phyloP scores from a whole-genome alignment of 2,113 vertebrate genomes.

The Rynchops niger region DNA sequence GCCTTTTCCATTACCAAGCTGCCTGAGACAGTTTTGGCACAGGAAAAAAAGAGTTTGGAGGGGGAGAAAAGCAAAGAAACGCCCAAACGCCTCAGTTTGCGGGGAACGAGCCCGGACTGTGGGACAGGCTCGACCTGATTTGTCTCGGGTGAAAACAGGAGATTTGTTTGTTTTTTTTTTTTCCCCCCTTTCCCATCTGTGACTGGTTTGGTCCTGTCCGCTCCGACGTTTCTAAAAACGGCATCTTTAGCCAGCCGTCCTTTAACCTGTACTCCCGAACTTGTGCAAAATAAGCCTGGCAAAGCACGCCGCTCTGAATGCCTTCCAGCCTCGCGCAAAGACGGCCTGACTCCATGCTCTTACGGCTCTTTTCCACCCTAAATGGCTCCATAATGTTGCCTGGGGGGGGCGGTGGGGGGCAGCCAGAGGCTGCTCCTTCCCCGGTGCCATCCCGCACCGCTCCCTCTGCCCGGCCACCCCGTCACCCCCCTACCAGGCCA shows the following conservation, averaged over 20 bases:
- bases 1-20: background rate
- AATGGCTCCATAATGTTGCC: rapidly evolving
- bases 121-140: background rate
- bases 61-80: background rate
- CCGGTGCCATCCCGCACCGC: rapidly evolving
- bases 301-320: background rate
- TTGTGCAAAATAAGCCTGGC: background rate
- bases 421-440: background rate
- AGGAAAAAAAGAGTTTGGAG: background rate
- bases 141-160: background rate
- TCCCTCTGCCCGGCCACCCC: background rate
- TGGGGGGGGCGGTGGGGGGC: rapidly evolving
- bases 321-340: background rate
- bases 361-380: too few relatives aligned
- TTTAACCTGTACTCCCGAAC: background rate
- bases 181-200: too few relatives aligned
- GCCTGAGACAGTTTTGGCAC: background rate
- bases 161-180: background rate
- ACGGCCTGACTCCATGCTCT: rapidly evolving
- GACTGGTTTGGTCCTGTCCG: background rate
- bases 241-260: background rate
- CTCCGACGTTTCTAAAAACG: rapidly evolving
- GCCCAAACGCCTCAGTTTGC: rapidly evolving
- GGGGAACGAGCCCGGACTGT: background rate
- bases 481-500: rapidly evolving